phyloP scores from a whole-genome alignment of 2,113 vertebrate genomes.

The Leptocoma aspasia region DNA sequence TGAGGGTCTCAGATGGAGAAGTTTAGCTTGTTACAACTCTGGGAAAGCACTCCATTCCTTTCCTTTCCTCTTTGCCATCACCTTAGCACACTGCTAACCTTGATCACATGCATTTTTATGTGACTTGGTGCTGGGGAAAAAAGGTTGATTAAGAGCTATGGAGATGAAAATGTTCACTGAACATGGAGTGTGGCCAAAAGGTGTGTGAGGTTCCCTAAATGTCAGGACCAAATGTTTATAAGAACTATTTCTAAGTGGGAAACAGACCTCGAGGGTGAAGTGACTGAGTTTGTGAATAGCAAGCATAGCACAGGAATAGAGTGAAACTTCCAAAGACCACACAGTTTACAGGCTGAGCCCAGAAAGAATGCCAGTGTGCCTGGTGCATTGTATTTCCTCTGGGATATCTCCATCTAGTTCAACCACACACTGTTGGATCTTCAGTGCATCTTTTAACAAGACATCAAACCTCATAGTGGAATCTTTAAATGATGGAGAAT shows the following conservation, averaged over 20 bases:
- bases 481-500: not conserved
- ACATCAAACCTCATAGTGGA: constrained; percentile 1
- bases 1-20: not conserved
- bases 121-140: not conserved
- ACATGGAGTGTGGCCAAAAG: not conserved
- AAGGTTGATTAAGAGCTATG: not conserved
- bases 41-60: not conserved
- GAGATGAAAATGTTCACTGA: not conserved
- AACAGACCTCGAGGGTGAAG: not conserved
- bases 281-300: not conserved
- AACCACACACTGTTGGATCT: not conserved
- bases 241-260: not conserved
- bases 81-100: not conserved
- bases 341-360: not conserved
- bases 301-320: not conserved
- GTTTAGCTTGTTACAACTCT: not conserved
- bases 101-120: not conserved
- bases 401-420: not conserved
- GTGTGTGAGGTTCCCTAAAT: not conserved
- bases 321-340: constrained; percentile 3
- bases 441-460: not conserved
- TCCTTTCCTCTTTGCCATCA: not conserved
- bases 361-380: not conserved
- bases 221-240: not conserved
- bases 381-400: not conserved